Evolutionary conservation across 2,888 invertebrate species (phyloP).

Genomic region (Melinopterus prodromus): DNA sequence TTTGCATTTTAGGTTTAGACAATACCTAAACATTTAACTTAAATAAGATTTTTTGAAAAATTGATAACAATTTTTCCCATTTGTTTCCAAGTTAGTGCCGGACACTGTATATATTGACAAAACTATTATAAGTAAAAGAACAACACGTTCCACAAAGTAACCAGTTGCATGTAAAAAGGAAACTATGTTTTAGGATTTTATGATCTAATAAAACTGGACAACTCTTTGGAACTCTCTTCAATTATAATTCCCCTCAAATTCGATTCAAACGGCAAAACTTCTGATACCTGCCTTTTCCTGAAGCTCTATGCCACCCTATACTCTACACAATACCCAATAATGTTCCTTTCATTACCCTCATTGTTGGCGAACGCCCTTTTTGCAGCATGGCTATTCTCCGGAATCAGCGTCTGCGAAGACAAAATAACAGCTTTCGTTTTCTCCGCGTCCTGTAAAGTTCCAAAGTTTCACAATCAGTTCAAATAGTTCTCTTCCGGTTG

Average conservation of each 20-base stretch:
- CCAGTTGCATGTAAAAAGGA: too few relatives aligned
- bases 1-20: too few relatives aligned
- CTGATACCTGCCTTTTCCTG: neutral
- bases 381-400: neutral
- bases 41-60: too few relatives aligned
- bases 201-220: too few relatives aligned
- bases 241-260: neutral
- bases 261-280: neutral
- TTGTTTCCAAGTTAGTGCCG: too few relatives aligned
- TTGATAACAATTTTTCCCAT: too few relatives aligned
- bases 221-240: too few relatives aligned
- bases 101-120: too few relatives aligned
- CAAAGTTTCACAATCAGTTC: neutral
- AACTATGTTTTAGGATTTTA: too few relatives aligned
- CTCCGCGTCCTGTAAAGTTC: neutral
- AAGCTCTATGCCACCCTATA: constrained; percentile 33
- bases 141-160: too few relatives aligned
- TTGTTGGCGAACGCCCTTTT: constrained; percentile 49
- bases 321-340: constrained; percentile 57
- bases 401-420: neutral
- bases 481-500: neutral
- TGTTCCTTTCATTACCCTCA: constrained; percentile 61
- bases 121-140: too few relatives aligned
- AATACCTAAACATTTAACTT: too few relatives aligned
- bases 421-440: constrained; percentile 4